Percentiles rank a stretch among this genome's conserved stretches.
Evolutionary conservation across 2,888 invertebrate species (phyloP).

Genomic region (Leuctra nigra): DNA sequence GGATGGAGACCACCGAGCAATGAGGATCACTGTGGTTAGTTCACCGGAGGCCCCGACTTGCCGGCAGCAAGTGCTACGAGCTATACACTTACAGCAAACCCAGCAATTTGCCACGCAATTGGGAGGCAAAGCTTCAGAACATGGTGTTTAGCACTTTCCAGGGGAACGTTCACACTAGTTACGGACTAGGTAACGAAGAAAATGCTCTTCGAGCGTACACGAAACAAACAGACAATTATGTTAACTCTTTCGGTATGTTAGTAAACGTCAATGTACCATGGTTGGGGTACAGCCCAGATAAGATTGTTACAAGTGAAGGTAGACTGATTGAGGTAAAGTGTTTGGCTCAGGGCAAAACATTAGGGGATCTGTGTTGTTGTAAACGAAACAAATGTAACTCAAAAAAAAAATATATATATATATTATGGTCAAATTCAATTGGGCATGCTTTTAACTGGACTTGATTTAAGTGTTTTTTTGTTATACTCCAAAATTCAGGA

Average conservation of each 20-base stretch:
- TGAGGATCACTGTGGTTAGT: too few relatives aligned
- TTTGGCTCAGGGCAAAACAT: not conserved
- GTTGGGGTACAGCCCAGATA: conserved; percentile 8
- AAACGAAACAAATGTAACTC: too few relatives aligned
- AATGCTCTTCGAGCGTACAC: not conserved
- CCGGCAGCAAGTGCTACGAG: too few relatives aligned
- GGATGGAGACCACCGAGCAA: too few relatives aligned
- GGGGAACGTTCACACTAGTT: too few relatives aligned
- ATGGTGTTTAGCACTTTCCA: too few relatives aligned
- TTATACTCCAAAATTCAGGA: not conserved
- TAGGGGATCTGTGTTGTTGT: not conserved
- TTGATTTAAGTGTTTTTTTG: not conserved
- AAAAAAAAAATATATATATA: not conserved
- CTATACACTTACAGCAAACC: too few relatives aligned
- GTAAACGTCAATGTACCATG: not conserved
- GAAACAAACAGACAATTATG: not conserved
- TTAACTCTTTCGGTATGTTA: not conserved
- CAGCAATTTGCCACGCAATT: too few relatives aligned
- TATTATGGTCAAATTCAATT: conserved; percentile 4
- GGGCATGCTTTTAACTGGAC: not conserved
- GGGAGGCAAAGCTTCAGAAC: too few relatives aligned
- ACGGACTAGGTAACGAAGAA: too few relatives aligned
- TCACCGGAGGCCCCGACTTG: too few relatives aligned
- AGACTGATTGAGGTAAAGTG: conserved; percentile 5
- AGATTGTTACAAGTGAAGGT: not conserved